phyloP scores from a whole-genome alignment of 1,140 invertebrate genomes.

The Danaus plexippus region DNA sequence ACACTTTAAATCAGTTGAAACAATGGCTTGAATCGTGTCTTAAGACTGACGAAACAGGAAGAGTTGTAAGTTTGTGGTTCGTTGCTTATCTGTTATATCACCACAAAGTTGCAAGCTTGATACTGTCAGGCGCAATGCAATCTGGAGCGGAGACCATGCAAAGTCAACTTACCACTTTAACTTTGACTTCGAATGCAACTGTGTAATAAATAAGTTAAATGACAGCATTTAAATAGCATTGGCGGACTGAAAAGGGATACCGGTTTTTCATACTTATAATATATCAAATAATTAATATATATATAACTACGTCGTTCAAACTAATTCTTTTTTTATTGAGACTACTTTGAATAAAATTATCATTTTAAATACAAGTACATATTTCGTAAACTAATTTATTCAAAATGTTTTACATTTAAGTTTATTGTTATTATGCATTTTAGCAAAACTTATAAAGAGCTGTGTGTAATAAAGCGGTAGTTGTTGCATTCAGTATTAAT shows the following conservation, averaged over 20 bases:
- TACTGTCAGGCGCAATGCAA: slow-evolving; percentile 50
- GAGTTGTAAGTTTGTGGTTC: slow-evolving; percentile 38
- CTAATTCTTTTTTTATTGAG: too few species aligned
- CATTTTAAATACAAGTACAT: too few species aligned
- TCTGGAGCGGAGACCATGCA: slow-evolving; percentile 16
- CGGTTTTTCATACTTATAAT: too few species aligned
- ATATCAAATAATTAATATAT: too few species aligned
- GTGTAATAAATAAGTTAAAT: slow-evolving; percentile 4
- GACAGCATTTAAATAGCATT: neutral
- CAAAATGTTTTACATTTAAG: too few species aligned
- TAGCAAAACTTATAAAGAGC: too few species aligned
- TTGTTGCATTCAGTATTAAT: slow-evolving; percentile 16
- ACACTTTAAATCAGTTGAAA: slow-evolving; percentile 16
- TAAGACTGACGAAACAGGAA: slow-evolving; percentile 25
- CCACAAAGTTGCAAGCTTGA: slow-evolving; percentile 45
- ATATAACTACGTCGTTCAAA: neutral
- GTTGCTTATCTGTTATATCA: slow-evolving; percentile 49
- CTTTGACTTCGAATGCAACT: slow-evolving; percentile 6
- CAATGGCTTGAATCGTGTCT: slow-evolving; percentile 25
- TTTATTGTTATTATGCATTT: too few species aligned
- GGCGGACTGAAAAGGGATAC: too few species aligned
- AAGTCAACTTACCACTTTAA: slow-evolving; percentile 5
- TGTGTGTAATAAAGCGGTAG: slow-evolving; percentile 4
- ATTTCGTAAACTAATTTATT: too few species aligned
- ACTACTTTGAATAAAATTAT: too few species aligned